These are phyloP conservation scores for Setipinna tenuifilis DNA, from an alignment of 2,797 vertebrate genomes.

Conservation along the genomic window DNA sequence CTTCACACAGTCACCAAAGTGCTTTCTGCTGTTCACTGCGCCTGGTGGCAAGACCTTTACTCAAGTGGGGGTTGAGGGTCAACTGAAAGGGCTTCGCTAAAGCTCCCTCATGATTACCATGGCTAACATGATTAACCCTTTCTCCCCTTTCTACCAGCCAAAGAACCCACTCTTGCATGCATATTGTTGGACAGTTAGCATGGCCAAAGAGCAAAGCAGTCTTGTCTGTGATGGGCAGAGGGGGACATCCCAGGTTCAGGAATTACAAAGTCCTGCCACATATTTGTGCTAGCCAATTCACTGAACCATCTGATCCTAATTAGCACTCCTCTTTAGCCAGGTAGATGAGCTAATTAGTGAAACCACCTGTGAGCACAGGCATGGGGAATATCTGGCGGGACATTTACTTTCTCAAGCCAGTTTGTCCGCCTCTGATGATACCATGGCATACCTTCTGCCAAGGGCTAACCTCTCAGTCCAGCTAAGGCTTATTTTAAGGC, in stretches of 20 bases:
- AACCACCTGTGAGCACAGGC: too few species aligned
- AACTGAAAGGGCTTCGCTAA: neutral
- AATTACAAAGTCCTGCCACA: too few species aligned
- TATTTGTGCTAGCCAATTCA: too few species aligned
- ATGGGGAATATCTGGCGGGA: too few species aligned
- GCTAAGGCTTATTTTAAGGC: too few species aligned
- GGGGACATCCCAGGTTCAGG: too few species aligned
- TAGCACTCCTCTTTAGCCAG: too few species aligned
- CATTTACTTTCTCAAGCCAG: too few species aligned
- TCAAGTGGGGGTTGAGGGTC: neutral
- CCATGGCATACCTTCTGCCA: neutral
- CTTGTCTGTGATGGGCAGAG: neutral
- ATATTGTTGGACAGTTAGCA: neutral
- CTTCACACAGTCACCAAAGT: neutral
- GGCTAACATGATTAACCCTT: neutral
- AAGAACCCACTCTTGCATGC: neutral
- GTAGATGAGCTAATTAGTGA: too few species aligned
- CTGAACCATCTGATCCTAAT: too few species aligned
- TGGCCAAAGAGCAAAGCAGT: neutral
- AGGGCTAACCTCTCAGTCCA: neutral
- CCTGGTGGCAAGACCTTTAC: neutral
- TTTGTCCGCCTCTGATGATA: too few species aligned
- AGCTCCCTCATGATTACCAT: neutral
- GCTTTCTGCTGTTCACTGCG: neutral
- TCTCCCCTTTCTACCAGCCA: neutral